Evolutionary conservation across 1,140 invertebrate species (phyloP), one percentile per base, ranked within the genome.

Genomic region (Chironomus striatipennis): DNA sequence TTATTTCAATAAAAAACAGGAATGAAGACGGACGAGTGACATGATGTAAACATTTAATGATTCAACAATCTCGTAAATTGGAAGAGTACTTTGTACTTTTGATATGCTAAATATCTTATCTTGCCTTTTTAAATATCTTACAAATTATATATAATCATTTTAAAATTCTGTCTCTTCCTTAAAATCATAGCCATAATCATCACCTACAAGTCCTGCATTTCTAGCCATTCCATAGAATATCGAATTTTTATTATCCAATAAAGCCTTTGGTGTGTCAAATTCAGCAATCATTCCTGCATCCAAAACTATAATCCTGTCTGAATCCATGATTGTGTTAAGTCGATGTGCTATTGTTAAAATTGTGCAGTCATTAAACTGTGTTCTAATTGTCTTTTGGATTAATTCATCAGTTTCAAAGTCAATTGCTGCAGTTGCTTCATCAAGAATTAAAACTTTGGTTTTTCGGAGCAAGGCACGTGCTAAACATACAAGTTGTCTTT

Each of bases 271-370:
- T 77, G 88, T 85, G 76, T 85, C 86, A 78, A 85, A 87, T 78
- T 88, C 87, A 21, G 85, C 86, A 21, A 87, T 80, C 7, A 80
- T 80, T 10, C 88, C 88, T 15, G 85, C 82, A 79, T 90, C 88
- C 86, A 95, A 87, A 5, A 95, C 92, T 77, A 95, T 83, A 2
- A 94, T 87, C 77, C 83, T 77, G 77, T 90, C 87, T 77, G 83
- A 81, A 76, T 85, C 83, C 79, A 85, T 84, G 2, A 85, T 79
- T 8, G 84, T 84, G 77, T 90, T 83, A 10, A 91, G 78, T 74
- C 90, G 81, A 82, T 90, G 89, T 43, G 89, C 89, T 74, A 90
- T 88, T 3, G 89, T 88, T 7, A 90, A 79, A 20, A 90, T 87
- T 4, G 89, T 90, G 76, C 84, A 85, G 70, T 81, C 76, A 17